These are phyloP conservation scores for Brachirus orientalis DNA, from an alignment of 2,113 vertebrate species.

Conservation along the genomic window DNA sequence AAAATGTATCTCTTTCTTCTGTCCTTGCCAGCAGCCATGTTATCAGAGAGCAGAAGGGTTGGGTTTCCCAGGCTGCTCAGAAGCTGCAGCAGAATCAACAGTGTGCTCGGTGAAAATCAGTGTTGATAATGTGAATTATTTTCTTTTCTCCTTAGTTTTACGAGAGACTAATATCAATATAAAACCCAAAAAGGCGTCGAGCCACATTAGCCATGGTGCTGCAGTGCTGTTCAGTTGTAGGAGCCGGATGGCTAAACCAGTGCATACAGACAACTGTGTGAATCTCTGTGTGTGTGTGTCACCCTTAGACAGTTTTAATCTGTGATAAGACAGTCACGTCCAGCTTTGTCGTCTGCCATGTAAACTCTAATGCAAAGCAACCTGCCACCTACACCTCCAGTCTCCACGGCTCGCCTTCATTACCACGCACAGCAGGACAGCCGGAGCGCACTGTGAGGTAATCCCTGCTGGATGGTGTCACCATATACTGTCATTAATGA, in stretches of 20 bases:
- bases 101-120: too few relatives aligned
- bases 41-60: too few relatives aligned
- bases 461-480: slow-evolving; percentile 62
- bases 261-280: slow-evolving; percentile 12
- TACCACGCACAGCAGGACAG: slow-evolving; percentile 52
- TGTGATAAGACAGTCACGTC: slow-evolving; percentile 57
- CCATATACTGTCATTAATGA: slow-evolving; percentile 54
- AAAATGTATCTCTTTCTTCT: too few relatives aligned
- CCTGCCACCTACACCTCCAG: slow-evolving; percentile 33
- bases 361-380: slow-evolving; percentile 46
- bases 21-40: too few relatives aligned
- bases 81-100: too few relatives aligned
- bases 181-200: too few relatives aligned
- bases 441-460: slow-evolving; percentile 46
- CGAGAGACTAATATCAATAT: too few relatives aligned
- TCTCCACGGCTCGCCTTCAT: slow-evolving; percentile 56
- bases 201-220: too few relatives aligned
- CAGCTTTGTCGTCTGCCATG: slow-evolving; percentile 41
- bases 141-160: too few relatives aligned
- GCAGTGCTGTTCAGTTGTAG: slow-evolving; percentile 23
- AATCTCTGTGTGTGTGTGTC: neutral
- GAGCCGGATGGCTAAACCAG: slow-evolving; percentile 39
- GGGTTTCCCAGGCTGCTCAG: too few relatives aligned
- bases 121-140: too few relatives aligned
- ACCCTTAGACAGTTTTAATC: slow-evolving; percentile 56